These are phyloP conservation scores for Lophura nycthemera DNA, from an alignment of 2,113 vertebrate genomes.

Conservation along the genomic window DNA sequence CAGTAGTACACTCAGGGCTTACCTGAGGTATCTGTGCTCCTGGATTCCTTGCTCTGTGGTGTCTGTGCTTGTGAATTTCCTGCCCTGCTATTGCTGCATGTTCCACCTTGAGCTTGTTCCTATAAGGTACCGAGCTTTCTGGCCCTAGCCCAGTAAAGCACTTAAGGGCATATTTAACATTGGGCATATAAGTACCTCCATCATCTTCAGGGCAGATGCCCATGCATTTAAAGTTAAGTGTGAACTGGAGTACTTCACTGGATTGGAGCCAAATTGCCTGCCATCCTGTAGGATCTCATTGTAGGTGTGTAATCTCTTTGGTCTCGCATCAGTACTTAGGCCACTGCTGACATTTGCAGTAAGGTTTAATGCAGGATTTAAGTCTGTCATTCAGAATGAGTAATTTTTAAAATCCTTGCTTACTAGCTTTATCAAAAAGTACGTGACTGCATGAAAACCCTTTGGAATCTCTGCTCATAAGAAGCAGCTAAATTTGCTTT, in stretches of 20 bases:
- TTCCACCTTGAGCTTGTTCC: background rate
- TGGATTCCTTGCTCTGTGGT: background rate
- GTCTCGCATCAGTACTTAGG: background rate
- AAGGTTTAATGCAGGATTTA: background rate
- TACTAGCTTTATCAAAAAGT: background rate
- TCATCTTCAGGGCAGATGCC: background rate
- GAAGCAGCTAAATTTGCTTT: background rate
- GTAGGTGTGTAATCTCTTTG: background rate
- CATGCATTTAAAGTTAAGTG: background rate
- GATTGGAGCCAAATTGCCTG: slow-evolving; percentile 9
- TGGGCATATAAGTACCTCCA: background rate
- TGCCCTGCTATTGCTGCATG: background rate
- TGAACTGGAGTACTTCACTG: slow-evolving; percentile 8
- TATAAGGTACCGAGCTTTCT: slow-evolving; percentile 15
- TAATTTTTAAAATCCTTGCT: background rate
- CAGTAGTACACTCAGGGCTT: background rate
- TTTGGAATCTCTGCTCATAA: background rate
- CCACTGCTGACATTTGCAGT: background rate
- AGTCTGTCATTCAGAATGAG: background rate
- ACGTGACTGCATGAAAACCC: background rate
- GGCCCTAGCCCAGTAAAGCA: slow-evolving; percentile 40
- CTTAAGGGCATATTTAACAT: slow-evolving; percentile 33
- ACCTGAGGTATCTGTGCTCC: background rate
- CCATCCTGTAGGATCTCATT: background rate
- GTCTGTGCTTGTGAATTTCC: background rate